phyloP scores from a whole-genome alignment of 2,113 vertebrate species.

The Hiodon alosoides region DNA sequence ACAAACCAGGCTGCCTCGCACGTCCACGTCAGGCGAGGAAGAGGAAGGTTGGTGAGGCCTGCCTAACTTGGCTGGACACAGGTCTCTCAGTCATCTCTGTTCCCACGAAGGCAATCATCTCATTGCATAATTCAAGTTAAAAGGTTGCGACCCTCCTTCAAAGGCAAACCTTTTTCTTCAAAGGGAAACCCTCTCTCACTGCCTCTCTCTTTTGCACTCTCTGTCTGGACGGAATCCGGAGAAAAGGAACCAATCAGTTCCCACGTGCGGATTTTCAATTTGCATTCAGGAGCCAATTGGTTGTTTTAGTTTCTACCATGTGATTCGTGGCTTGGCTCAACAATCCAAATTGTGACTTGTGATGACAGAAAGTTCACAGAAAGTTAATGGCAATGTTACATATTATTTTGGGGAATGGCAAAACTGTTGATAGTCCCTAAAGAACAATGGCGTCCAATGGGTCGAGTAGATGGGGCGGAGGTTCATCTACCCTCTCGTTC shows the following conservation, averaged over 20 bases:
- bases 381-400: too few relatives aligned
- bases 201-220: conserved; percentile 32
- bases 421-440: too few relatives aligned
- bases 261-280: conserved; percentile 27
- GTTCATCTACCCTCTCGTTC: too few relatives aligned
- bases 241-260: conserved; percentile 29
- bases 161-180: conserved; percentile 29
- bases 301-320: conserved; percentile 31
- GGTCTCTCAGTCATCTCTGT: neutral
- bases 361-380: too few relatives aligned
- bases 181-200: conserved; percentile 9
- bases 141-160: conserved; percentile 11
- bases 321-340: conserved; percentile 5
- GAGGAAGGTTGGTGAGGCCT: neutral
- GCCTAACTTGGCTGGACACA: neutral
- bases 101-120: conserved; percentile 25
- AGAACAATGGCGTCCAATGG: too few relatives aligned
- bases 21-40: neutral
- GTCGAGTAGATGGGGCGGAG: too few relatives aligned
- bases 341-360: too few relatives aligned
- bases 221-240: conserved; percentile 51
- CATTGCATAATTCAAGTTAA: conserved; percentile 20
- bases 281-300: conserved; percentile 28
- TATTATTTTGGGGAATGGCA: too few relatives aligned
- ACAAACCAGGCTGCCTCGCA: neutral